phyloP scores from a whole-genome alignment of 2,888 invertebrate genomes.

The Actias luna region DNA sequence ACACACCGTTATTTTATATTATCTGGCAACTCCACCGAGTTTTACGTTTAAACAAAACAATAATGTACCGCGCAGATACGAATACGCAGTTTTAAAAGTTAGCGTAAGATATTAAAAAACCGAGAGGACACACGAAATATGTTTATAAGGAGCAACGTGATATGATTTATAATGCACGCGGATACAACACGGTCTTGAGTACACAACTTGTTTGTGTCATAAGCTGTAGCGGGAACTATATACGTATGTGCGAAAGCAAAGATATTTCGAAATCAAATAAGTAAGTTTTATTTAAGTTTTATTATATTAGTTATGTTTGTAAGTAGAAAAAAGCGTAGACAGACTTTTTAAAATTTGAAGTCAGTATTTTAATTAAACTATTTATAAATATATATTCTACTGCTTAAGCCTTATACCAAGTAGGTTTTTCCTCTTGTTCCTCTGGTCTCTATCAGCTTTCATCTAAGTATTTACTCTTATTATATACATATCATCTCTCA shows the following conservation, averaged over 20 bases:
- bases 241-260: neutral
- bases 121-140: constrained; percentile 70
- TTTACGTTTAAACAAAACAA: constrained; percentile 1
- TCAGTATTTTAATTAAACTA: too few relatives aligned
- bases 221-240: constrained; percentile 25
- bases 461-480: too few relatives aligned
- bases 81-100: constrained; percentile 22
- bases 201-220: constrained; percentile 20
- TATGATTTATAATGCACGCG: constrained; percentile 71
- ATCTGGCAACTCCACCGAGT: neutral
- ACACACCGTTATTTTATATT: neutral
- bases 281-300: too few relatives aligned
- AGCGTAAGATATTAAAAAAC: constrained; percentile 64
- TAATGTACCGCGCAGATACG: neutral
- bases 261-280: too few relatives aligned
- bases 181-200: constrained; percentile 42
- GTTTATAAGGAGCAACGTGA: constrained; percentile 74
- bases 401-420: too few relatives aligned
- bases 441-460: too few relatives aligned
- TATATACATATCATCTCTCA: too few relatives aligned
- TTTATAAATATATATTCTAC: too few relatives aligned
- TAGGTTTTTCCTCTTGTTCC: too few relatives aligned
- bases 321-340: too few relatives aligned
- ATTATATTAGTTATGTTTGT: too few relatives aligned
- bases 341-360: too few relatives aligned